phyloP scores from a whole-genome alignment of 2,113 vertebrate genomes.

The Cathartes aura region DNA sequence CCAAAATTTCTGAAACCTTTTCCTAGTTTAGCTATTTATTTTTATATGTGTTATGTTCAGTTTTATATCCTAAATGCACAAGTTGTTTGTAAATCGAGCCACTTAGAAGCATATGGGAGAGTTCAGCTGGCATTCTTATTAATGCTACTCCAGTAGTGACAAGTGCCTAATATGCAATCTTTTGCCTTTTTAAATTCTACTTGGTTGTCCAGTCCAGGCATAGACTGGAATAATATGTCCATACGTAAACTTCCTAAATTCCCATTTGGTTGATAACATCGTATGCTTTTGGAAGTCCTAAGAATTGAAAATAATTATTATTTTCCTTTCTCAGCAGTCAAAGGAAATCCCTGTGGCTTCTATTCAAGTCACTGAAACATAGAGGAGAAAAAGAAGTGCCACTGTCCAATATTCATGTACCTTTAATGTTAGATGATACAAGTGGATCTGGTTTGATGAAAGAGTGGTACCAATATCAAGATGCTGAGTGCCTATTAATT shows the following conservation, averaged over 20 bases:
- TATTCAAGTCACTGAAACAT: not conserved
- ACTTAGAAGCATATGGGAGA: not conserved
- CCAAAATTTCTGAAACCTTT: not conserved
- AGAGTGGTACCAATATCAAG: not conserved
- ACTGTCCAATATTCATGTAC: not conserved
- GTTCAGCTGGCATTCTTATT: not conserved
- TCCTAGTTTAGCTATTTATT: not conserved
- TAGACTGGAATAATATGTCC: not conserved
- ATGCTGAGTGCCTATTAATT: not conserved
- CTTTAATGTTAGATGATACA: not conserved
- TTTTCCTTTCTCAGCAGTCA: not conserved
- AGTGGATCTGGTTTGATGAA: not conserved
- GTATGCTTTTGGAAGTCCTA: not conserved
- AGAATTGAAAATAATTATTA: not conserved
- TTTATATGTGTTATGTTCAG: not conserved
- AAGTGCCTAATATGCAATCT: not conserved
- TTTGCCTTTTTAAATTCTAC: not conserved
- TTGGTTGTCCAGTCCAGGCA: not conserved
- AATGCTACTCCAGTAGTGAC: not conserved
- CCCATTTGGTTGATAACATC: not conserved
- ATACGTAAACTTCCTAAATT: not conserved
- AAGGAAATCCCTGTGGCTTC: not conserved
- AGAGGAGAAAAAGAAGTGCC: not conserved
- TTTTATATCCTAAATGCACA: not conserved
- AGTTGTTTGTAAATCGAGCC: not conserved